These are phyloP conservation scores for Drosophila insularis DNA, from an alignment of 1,140 invertebrate genomes.

Conservation along the genomic window DNA sequence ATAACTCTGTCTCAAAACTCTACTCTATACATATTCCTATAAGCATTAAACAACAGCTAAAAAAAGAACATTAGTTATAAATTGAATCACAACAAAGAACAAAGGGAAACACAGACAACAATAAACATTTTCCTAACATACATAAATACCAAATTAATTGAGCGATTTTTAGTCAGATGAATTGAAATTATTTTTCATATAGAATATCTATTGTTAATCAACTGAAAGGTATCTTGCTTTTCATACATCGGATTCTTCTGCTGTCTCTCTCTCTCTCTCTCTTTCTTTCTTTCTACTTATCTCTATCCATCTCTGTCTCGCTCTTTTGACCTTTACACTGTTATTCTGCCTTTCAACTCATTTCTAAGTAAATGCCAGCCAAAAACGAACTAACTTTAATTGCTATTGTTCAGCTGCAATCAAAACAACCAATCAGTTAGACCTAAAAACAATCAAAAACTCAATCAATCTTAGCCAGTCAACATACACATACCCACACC, in stretches of 20 bases:
- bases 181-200: background rate
- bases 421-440: slow-evolving; percentile 46
- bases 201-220: slow-evolving; percentile 20
- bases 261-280: slow-evolving; percentile 5
- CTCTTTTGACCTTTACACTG: too few relatives aligned
- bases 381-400: slow-evolving; percentile 46
- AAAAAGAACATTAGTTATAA: slow-evolving; percentile 27
- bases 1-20: slow-evolving; percentile 37
- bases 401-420: slow-evolving; percentile 49
- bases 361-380: slow-evolving; percentile 20
- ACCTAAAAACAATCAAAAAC: slow-evolving; percentile 37
- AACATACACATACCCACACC: slow-evolving; percentile 28
- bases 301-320: slow-evolving; percentile 10
- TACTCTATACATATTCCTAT: slow-evolving; percentile 45
- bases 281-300: slow-evolving; percentile 8
- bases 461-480: slow-evolving; percentile 48
- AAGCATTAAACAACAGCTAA: slow-evolving; percentile 62
- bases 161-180: background rate
- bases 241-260: background rate
- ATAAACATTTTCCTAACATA: slow-evolving; percentile 20
- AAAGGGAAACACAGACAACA: slow-evolving; percentile 18
- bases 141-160: slow-evolving; percentile 19
- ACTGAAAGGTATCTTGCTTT: slow-evolving; percentile 15
- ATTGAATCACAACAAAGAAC: slow-evolving; percentile 8
- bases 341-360: background rate